A percentile compares a stretch with the other conserved stretches of the same genome.
phyloP scores from a whole-genome alignment of 1,140 invertebrate genomes.

The Drosophila sproati region DNA sequence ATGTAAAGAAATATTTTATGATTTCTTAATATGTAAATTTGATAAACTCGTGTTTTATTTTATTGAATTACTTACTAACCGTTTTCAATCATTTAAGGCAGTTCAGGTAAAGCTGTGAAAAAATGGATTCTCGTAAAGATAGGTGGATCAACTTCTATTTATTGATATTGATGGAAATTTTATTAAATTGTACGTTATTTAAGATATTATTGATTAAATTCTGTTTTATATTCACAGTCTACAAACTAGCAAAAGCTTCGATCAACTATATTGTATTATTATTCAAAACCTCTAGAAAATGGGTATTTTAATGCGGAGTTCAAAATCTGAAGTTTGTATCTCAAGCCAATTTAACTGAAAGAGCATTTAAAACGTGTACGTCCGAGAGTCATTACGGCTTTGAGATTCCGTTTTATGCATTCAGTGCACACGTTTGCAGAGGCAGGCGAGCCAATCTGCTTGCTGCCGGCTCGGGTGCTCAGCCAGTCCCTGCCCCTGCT shows the following conservation, averaged over 20 bases:
- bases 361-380: slow-evolving; percentile 38
- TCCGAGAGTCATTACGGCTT: slow-evolving; percentile 18
- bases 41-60: background rate
- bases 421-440: slow-evolving; percentile 70
- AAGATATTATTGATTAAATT: too few relatives aligned
- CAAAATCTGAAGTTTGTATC: too few relatives aligned
- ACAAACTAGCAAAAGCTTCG: background rate
- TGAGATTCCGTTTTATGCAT: slow-evolving; percentile 77
- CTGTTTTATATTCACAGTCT: background rate
- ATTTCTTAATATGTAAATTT: slow-evolving; percentile 3
- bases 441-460: slow-evolving; percentile 72
- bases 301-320: background rate
- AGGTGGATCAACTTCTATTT: too few relatives aligned
- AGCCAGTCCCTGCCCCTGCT: background rate
- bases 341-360: background rate
- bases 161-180: too few relatives aligned
- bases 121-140: background rate
- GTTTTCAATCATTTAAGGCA: background rate
- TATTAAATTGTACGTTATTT: too few relatives aligned
- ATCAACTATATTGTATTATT: background rate
- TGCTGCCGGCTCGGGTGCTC: slow-evolving; percentile 19
- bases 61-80: background rate
- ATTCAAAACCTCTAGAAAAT: background rate
- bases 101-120: background rate
- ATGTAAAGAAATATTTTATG: background rate